phyloP scores from a whole-genome alignment of 2,888 invertebrate genomes.

The Cerceris ruficornis region DNA sequence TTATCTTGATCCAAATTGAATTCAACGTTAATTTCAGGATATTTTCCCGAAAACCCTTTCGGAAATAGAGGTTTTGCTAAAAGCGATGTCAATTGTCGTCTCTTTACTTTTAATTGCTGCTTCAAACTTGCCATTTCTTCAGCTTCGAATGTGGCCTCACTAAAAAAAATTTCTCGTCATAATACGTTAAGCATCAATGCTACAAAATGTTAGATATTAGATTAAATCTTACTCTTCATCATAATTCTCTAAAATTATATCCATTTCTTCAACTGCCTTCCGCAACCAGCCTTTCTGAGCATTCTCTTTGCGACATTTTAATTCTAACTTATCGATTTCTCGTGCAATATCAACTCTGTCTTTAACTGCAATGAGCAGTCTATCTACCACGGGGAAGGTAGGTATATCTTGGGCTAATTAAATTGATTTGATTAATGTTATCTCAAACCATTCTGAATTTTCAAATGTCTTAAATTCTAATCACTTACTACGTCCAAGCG shows the following conservation, averaged over 20 bases:
- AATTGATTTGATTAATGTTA: constrained; percentile 22
- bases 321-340: constrained; percentile 90
- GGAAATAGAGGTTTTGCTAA: constrained; percentile 86
- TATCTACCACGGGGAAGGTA: constrained; percentile 89
- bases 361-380: constrained; percentile 86
- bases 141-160: constrained; percentile 72
- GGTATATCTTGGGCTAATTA: constrained; percentile 90
- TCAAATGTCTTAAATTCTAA: constrained; percentile 10
- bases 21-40: constrained; percentile 81
- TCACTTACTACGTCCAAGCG: constrained; percentile 90
- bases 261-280: constrained; percentile 94
- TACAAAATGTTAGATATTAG: background rate
- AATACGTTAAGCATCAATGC: background rate
- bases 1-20: constrained; percentile 71
- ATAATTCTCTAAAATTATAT: constrained; percentile 92
- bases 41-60: constrained; percentile 86
- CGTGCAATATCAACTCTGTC: constrained; percentile 90
- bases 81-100: constrained; percentile 83
- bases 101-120: constrained; percentile 82
- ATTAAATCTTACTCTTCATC: constrained; percentile 80
- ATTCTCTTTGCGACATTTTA: constrained; percentile 85
- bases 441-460: constrained; percentile 1
- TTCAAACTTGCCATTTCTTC: constrained; percentile 81
- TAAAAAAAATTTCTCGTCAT: constrained; percentile 44
- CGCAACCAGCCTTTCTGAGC: constrained; percentile 92